These are phyloP conservation scores for Ictidomys tridecemlineatus DNA, from an alignment of 2,113 vertebrate species.

Conservation along the genomic window DNA sequence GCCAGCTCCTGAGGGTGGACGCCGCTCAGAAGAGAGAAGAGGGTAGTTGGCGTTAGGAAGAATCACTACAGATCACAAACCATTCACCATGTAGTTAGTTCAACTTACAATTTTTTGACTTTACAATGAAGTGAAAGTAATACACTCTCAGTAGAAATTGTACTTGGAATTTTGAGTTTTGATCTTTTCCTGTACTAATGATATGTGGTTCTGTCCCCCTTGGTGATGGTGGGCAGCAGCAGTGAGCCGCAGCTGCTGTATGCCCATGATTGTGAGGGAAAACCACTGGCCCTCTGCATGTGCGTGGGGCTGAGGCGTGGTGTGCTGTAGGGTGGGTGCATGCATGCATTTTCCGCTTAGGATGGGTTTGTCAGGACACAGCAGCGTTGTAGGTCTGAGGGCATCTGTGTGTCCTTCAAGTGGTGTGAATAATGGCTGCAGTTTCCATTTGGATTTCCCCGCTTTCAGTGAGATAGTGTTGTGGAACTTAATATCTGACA, in stretches of 20 bases:
- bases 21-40: neutral
- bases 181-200: neutral
- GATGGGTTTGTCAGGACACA: neutral
- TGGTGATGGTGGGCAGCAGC: neutral
- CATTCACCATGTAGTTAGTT: neutral
- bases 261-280: neutral
- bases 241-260: fast-evolving
- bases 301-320: neutral
- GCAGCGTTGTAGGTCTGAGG: too few species aligned
- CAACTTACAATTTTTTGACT: neutral
- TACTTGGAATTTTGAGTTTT: neutral
- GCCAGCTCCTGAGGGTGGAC: neutral
- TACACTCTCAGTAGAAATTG: neutral
- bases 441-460: neutral
- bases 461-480: fast-evolving
- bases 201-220: too few species aligned
- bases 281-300: neutral
- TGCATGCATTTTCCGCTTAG: fast-evolving
- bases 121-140: neutral
- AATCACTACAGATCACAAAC: too few species aligned
- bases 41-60: neutral
- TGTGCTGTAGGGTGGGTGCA: fast-evolving
- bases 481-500: neutral
- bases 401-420: neutral
- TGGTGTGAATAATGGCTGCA: fast-evolving